These are phyloP conservation scores for Piliocolobus tephrosceles DNA, from an alignment of 2,113 vertebrate genomes.

Conservation along the genomic window DNA sequence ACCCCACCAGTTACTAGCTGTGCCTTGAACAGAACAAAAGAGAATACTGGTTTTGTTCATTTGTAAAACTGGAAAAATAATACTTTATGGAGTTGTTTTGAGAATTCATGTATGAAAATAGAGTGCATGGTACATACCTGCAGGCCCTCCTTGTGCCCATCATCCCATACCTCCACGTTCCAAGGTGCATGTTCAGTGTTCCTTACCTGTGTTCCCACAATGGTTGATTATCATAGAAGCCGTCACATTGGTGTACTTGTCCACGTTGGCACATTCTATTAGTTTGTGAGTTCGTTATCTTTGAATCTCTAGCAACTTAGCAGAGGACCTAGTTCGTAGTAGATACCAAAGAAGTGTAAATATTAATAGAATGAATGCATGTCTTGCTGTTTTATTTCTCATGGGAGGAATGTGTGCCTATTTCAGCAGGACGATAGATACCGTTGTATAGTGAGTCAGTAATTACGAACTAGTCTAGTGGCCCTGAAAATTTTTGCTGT, in stretches of 20 bases:
- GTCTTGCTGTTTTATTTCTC: not conserved
- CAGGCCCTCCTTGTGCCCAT: not conserved
- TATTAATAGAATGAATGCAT: not conserved
- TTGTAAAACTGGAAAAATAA: conserved; percentile 8
- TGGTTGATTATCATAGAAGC: not conserved
- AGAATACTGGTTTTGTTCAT: not conserved
- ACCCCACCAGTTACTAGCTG: not conserved
- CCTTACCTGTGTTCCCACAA: not conserved
- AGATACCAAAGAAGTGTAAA: not conserved
- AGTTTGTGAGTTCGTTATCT: not conserved
- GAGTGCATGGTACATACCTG: not conserved
- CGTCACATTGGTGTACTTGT: not conserved
- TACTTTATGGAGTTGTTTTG: not conserved
- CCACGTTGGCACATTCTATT: not conserved
- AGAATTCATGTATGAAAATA: not conserved
- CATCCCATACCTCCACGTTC: not conserved
- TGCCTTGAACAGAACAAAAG: not conserved
- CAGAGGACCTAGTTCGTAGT: not conserved
- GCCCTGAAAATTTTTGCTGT: not conserved
- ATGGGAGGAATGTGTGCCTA: not conserved
- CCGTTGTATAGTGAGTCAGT: not conserved
- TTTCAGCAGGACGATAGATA: not conserved
- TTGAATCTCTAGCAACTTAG: not conserved
- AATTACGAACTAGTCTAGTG: not conserved
- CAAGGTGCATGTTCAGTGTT: not conserved